Percentiles rank a stretch among this genome's conserved stretches.
phyloP scores from a whole-genome alignment of 2,113 vertebrate species.

The Microtus montanus region DNA sequence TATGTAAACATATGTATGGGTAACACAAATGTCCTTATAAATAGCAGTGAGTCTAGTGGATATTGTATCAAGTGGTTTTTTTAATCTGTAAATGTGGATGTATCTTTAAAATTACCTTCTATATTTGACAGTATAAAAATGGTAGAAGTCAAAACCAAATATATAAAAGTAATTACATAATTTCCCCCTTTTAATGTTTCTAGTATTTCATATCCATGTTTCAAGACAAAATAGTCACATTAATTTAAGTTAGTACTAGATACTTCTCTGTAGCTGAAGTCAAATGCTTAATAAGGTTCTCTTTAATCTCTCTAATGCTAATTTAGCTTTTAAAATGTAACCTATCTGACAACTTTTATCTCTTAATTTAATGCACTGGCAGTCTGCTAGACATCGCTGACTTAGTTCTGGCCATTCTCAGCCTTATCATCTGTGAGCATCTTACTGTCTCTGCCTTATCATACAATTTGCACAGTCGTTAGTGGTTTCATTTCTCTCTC shows the following conservation, averaged over 20 bases:
- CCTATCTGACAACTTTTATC: conserved; percentile 51
- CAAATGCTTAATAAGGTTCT: conserved; percentile 44
- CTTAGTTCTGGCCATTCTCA: conserved; percentile 73
- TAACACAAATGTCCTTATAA: not conserved
- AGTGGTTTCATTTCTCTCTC: conserved; percentile 72
- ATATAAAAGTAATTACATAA: not conserved
- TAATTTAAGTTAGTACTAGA: conserved; percentile 37
- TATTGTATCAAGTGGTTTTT: not conserved
- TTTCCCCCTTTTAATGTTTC: not conserved
- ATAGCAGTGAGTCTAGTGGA: fast-evolving
- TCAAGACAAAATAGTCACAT: not conserved
- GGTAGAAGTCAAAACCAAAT: conserved; percentile 16
- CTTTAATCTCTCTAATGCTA: conserved; percentile 61
- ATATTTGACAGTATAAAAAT: conserved; percentile 21
- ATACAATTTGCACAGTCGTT: conserved; percentile 79
- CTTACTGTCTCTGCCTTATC: conserved; percentile 81
- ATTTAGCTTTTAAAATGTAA: conserved; percentile 35
- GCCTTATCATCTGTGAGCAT: conserved; percentile 76
- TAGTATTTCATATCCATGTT: not conserved
- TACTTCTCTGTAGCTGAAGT: conserved; percentile 28
- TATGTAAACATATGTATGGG: not conserved
- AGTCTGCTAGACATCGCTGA: conserved; percentile 73
- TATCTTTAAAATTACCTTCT: not conserved
- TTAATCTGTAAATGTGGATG: not conserved
- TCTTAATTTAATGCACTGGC: conserved; percentile 62